Conservation (phyloP, 1,140 invertebrate species). For the Sipha flava region DNA sequence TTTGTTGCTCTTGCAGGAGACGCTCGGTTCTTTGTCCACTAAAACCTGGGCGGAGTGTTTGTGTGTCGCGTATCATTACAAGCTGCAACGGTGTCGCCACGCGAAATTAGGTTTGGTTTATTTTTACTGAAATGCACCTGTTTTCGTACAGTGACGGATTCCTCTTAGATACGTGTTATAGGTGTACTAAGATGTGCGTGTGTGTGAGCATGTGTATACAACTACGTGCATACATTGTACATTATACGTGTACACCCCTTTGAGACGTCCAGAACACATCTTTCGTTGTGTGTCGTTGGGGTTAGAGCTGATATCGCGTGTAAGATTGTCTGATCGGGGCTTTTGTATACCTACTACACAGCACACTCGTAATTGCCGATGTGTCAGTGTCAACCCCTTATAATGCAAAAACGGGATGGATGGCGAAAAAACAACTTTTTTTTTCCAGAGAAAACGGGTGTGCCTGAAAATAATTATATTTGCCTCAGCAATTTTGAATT, state of each 20-base stretch:
- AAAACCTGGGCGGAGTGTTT: background rate
- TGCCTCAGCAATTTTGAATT: background rate
- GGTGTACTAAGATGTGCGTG: too few species aligned
- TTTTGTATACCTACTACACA: background rate
- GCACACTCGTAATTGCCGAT: background rate
- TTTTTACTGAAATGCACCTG: constrained; percentile 15
- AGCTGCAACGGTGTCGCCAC: background rate
- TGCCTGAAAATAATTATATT: background rate
- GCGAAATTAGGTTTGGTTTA: constrained; percentile 30
- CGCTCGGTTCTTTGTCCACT: background rate
- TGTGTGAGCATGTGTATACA: too few species aligned
- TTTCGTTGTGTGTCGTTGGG: background rate
- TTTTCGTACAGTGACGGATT: background rate
- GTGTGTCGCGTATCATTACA: background rate
- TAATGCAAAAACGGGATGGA: background rate
- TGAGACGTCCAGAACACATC: background rate
- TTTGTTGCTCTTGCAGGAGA: constrained; percentile 20
- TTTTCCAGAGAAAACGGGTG: background rate
- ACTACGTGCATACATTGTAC: too few species aligned
- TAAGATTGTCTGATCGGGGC: background rate
- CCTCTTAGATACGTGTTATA: background rate
- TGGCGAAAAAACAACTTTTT: background rate
- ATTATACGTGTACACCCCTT: background rate
- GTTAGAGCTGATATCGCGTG: background rate
- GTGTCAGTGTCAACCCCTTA: background rate